These are phyloP conservation scores for Rhodinocichla rosea DNA, from an alignment of 2,113 vertebrate species.

Conservation along the genomic window DNA sequence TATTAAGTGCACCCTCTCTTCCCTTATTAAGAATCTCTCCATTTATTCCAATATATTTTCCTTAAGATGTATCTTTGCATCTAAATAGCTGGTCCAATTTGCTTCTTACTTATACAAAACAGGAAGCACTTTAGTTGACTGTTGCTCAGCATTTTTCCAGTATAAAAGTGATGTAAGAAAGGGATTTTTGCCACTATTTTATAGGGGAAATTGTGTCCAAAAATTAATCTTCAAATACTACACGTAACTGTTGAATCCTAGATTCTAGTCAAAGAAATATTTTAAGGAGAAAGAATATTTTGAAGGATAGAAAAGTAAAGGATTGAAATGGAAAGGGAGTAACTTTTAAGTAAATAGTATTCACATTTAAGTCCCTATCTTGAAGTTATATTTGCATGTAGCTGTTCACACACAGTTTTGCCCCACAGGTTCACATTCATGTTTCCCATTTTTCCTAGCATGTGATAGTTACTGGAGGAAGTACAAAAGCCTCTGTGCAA, in stretches of 20 bases:
- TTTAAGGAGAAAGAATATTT: neutral
- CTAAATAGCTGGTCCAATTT: constrained; percentile 59
- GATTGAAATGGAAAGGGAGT: neutral
- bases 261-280: neutral
- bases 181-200: neutral
- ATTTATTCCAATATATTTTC: constrained; percentile 67
- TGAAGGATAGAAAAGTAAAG: neutral
- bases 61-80: constrained; percentile 68
- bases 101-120: neutral
- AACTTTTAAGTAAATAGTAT: neutral
- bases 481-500: neutral
- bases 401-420: neutral
- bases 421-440: neutral
- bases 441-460: neutral
- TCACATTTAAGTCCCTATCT: neutral
- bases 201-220: neutral
- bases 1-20: constrained; percentile 74
- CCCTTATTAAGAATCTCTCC: constrained; percentile 76
- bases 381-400: neutral
- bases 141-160: neutral
- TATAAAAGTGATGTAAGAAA: neutral
- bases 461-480: neutral
- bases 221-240: neutral
- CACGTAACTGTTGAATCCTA: neutral
- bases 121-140: neutral